Percentiles rank a stretch among this genome's conserved stretches.
Conservation (phyloP, 2,888 invertebrate genomes). For the Neocrepidodera transversa region DNA sequence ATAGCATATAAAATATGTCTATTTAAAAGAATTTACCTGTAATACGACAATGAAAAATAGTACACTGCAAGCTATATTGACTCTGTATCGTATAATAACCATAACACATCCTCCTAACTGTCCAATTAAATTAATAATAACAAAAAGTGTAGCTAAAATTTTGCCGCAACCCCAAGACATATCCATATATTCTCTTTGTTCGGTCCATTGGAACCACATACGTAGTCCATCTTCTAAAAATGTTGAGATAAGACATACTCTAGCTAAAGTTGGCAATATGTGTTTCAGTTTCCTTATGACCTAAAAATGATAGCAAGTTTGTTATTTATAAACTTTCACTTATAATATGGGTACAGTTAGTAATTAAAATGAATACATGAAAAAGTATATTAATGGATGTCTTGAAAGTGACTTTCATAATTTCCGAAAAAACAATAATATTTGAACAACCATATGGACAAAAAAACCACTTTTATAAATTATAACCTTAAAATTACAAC, state of each 20-base stretch:
- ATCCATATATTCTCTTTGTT: constrained; percentile 97
- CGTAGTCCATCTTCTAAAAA: constrained; percentile 98
- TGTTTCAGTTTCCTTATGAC: constrained; percentile 91
- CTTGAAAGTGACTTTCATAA: neutral
- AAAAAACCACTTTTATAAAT: neutral
- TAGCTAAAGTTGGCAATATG: constrained; percentile 92
- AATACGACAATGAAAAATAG: constrained; percentile 95
- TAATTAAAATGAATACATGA: no score
- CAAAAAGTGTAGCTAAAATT: constrained; percentile 93
- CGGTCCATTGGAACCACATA: constrained; percentile 99
- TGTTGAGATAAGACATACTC: constrained; percentile 96
- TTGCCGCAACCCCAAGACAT: constrained; percentile 96
- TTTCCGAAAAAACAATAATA: neutral
- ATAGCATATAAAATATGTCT: constrained; percentile 72
- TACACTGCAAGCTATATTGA: constrained; percentile 88
- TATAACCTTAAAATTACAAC: constrained; percentile 9
- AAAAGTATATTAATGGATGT: no score
- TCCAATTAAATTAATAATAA: constrained; percentile 92
- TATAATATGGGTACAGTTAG: no score
- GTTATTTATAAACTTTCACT: neutral
- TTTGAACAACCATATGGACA: constrained; percentile 8
- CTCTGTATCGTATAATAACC: constrained; percentile 92
- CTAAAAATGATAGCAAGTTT: constrained; percentile 64
- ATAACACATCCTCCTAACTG: constrained; percentile 96
- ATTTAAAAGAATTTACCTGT: constrained; percentile 73